Evolutionary conservation across 30 jellyfish, hydroid and myxozoan genomes (phyloP).

Genomic region (Chrysaora quinquecirrha): DNA sequence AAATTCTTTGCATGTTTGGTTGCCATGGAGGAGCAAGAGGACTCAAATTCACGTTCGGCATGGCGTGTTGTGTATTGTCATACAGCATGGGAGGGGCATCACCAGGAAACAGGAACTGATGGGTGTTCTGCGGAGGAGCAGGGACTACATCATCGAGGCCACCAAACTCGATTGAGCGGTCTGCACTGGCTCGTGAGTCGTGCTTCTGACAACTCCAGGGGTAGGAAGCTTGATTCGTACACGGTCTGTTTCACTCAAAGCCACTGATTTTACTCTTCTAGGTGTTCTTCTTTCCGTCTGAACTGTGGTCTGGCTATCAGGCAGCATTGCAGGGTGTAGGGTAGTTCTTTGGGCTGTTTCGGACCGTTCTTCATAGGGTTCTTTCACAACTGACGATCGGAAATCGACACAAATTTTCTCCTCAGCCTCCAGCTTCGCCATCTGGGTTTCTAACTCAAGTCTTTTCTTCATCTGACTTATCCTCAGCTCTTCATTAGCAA

Average conservation of each 20-base stretch:
- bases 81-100: no score
- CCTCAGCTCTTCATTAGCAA: conserved; percentile 27
- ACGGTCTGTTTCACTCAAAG: conserved; percentile 27
- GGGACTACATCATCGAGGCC: conserved; percentile 15
- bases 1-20: no score
- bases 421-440: conserved; percentile 33
- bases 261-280: no score
- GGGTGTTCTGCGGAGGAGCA: no score
- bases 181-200: conserved; percentile 13
- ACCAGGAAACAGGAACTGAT: no score
- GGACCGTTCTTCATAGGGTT: conserved; percentile 1
- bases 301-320: conserved; percentile 21
- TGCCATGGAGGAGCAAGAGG: conserved; percentile 45
- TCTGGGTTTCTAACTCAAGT: conserved; percentile 33
- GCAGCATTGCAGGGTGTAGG: not conserved
- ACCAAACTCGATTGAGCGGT: conserved; percentile 2
- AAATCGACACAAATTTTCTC: conserved; percentile 9
- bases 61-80: conserved; percentile 8
- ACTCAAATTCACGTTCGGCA: conserved; percentile 8
- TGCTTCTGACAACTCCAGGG: conserved; percentile 8
- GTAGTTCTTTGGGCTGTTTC: conserved; percentile 6
- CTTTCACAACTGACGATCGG: conserved; percentile 15
- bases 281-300: conserved; percentile 11
- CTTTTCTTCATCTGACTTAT: conserved; percentile 27
- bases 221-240: conserved; percentile 5